Base-by-base conservation (phyloP, 2,113 vertebrate genomes). In the Notarius lentiginosus region DNA sequence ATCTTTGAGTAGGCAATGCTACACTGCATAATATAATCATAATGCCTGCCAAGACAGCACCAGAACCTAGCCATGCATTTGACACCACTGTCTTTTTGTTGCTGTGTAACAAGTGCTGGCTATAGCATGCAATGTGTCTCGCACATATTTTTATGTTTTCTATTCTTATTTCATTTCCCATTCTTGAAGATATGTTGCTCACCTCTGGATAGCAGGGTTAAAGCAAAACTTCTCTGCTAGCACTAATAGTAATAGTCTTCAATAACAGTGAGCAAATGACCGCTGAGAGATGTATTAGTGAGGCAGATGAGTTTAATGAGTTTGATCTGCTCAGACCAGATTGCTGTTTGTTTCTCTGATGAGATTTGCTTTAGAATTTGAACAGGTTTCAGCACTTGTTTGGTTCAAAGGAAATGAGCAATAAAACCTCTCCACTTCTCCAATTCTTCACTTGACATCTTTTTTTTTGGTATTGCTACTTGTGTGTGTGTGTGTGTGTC, bases 271-370 rank as follows among this genome's bases (percentile, higher is more conserved):
- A 91, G 79, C 91, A 93, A 92, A 90, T 93, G 93, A 85, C 84
- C 80, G 76, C 83, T 90, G 84, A 87, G 86, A 20, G 27, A 73
- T 83, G 60, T 24, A 92, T 92, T 90, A 88, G 72, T 66, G 58
- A 65, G 85, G 84, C 90, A 91, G 90, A 91, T 93, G 79, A 91
- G 91, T 92, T 91, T 91, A 94, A 93, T 92, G 88, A 93, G 90
- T 88, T 89, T 83, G 76, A 89, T 86, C 91, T 81, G 73, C 85
- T 89, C 82, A 82, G 87, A 79, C 87, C 79, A 77, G 75, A 72
- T 91, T 88, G 81, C 41, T 89, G 61, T 79, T 88, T 93, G 88
- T 92, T 92, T 90, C 86, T 86, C 84, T 72, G 88, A 83, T 84
- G 84, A 80, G 60, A 15, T 82, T 90, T 73, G 73, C 73, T 76